These are phyloP conservation scores for Saccopteryx bilineata DNA, from an alignment of 2,113 vertebrate genomes.

Conservation along the genomic window DNA sequence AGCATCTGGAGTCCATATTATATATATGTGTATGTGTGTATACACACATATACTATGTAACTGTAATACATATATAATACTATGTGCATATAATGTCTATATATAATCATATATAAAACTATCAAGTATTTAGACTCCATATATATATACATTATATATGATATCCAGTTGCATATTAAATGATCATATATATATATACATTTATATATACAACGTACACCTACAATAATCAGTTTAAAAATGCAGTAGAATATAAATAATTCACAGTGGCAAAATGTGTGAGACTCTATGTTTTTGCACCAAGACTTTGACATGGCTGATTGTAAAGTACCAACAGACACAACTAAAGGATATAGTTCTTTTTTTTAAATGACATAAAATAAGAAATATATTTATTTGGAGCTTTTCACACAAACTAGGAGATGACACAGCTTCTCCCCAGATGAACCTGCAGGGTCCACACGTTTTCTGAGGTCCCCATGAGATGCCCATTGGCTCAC, in stretches of 20 bases:
- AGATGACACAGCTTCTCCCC: neutral
- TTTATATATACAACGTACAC: neutral
- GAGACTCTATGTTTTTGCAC: neutral
- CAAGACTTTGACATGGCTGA: neutral
- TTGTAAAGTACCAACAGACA: neutral
- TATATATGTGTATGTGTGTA: neutral
- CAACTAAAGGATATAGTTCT: neutral
- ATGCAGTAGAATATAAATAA: neutral
- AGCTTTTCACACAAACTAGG: neutral
- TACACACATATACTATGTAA: neutral
- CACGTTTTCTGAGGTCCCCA: accelerated
- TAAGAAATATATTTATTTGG: neutral
- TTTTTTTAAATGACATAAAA: neutral
- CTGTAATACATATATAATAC: neutral
- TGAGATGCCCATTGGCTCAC: neutral
- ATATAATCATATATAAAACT: neutral
- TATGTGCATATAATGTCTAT: neutral
- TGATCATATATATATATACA: neutral
- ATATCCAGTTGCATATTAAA: neutral
- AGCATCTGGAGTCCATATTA: neutral
- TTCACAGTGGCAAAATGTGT: slow-evolving; percentile 2
- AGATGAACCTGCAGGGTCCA: neutral
- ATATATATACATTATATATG: neutral
- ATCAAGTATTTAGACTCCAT: neutral
- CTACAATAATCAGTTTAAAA: neutral